These are phyloP conservation scores for Pseudomyrmex concolor DNA, from an alignment of 1,140 invertebrate species.

Conservation along the genomic window DNA sequence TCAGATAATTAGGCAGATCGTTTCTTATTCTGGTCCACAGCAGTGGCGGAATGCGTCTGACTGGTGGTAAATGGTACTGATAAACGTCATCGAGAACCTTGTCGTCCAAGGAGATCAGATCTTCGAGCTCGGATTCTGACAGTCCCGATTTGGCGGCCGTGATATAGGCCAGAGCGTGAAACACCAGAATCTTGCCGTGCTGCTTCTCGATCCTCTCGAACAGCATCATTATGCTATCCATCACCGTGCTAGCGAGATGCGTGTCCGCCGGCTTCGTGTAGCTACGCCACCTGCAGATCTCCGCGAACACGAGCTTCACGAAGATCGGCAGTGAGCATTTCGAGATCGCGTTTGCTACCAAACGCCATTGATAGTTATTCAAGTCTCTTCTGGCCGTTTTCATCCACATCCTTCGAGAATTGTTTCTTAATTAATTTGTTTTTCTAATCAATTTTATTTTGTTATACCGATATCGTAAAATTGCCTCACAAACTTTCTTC, in stretches of 20 bases:
- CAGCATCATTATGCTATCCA: constrained; percentile 99
- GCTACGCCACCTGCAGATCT: constrained; percentile 98
- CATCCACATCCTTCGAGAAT: constrained; percentile 93
- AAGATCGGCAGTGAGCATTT: constrained; percentile 98
- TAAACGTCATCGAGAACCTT: constrained; percentile 98
- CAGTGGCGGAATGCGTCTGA: constrained; percentile 96
- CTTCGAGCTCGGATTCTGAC: constrained; percentile 97
- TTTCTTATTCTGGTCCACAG: constrained; percentile 98
- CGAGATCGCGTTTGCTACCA: constrained; percentile 96
- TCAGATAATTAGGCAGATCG: constrained; percentile 97
- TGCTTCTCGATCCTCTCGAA: constrained; percentile 98
- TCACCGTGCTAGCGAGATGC: constrained; percentile 96
- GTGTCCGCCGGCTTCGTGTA: constrained; percentile 97
- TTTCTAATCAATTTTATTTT: neutral
- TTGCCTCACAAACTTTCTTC: constrained; percentile 92
- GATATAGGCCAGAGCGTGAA: constrained; percentile 97
- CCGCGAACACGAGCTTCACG: constrained; percentile 98
- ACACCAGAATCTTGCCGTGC: constrained; percentile 96
- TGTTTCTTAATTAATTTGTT: neutral
- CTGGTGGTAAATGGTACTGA: constrained; percentile 98
- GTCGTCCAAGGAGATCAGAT: constrained; percentile 97
- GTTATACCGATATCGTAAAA: neutral
- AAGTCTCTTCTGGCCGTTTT: constrained; percentile 94
- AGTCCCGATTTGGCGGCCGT: constrained; percentile 96
- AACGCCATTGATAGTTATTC: constrained; percentile 96